Base-by-base conservation (phyloP, 2,113 vertebrate species). In the Thermophis baileyi region DNA sequence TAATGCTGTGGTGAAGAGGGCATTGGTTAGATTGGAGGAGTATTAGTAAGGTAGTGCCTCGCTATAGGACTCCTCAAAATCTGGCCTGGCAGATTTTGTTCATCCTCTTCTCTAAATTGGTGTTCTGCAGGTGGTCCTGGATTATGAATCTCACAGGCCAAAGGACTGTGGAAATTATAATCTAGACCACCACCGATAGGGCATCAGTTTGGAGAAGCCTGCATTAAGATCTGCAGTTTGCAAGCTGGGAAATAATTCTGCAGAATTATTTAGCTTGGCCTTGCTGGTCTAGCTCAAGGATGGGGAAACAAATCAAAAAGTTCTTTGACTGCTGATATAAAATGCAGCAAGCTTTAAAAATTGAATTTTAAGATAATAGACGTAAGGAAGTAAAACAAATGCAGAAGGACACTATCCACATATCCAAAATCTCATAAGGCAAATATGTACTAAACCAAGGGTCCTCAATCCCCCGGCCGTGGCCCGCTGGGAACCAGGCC, bases 1-100 rank as follows among this genome's bases (percentile, higher is more conserved):
- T 99, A 97, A 99, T 99, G 97, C 99, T 99, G 97, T 92, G 91
- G 95, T 95, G 44, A 94, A 91, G 94, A 97, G 88, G 92, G 89
- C 90, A 96, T 1, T 53, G 88, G 49, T 74, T 9, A 95, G 53
- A 47, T 35, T 90, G 91, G 88, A 74, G 57, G 16, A 91, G 4
- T 4, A 6, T 44, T 4, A 24, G 3, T 22, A 81, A 81, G 35
- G 1, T 81, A 7, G 69, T 81, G 69, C 69, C 35, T 74, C 6
- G 2, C n/a, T 74, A 7, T 35, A 18, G n/a, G 6, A 81, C 69
- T 40, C 35, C 69, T 40, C 46, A 30, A 30, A 87, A 49, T 3
- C n/a, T 20, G 35, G 69, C 69, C 35, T 81, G 18, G 3, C 35
- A 81, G 18, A n/a, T 69, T 69, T 35, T 81, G 7, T 81, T 81